These are phyloP conservation scores for Drosophila rellima DNA, from an alignment of 2,888 invertebrate genomes.

Conservation along the genomic window DNA sequence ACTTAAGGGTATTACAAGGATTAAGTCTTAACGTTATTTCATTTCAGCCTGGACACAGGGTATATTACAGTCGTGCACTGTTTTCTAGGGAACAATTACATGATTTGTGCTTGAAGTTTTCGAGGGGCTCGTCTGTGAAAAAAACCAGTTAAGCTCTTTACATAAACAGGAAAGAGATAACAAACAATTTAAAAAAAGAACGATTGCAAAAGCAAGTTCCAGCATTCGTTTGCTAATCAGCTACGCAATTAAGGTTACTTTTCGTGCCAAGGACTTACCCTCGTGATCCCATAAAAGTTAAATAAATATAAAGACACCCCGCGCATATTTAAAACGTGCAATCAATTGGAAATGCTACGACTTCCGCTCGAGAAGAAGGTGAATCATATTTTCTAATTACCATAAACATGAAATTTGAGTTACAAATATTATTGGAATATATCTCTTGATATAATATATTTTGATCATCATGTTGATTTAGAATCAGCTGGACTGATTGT, in stretches of 20 bases:
- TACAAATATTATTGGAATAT: background rate
- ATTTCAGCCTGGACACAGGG: background rate
- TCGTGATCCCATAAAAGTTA: background rate
- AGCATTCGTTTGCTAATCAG: background rate
- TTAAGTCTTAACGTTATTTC: too few relatives aligned
- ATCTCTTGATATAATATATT: background rate
- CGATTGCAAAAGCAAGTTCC: conserved; percentile 1
- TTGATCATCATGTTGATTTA: background rate
- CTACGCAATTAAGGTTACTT: background rate
- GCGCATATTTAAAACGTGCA: conserved; percentile 4
- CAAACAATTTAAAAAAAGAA: conserved; percentile 1
- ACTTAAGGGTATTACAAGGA: too few relatives aligned
- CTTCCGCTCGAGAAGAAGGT: background rate
- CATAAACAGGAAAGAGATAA: background rate
- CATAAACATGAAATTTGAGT: background rate
- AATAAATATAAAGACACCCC: too few relatives aligned
- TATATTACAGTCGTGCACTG: background rate
- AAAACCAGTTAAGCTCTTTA: conserved; percentile 9
- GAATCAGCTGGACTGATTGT: background rate
- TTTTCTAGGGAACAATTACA: conserved; percentile 1
- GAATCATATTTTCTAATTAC: background rate
- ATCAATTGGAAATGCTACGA: conserved; percentile 2
- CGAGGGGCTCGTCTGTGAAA: conserved; percentile 12
- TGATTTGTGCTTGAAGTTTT: background rate
- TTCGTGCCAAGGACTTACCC: conserved; percentile 6